phyloP scores from a whole-genome alignment of 2,113 vertebrate species.

The Pteruthius melanotis region DNA sequence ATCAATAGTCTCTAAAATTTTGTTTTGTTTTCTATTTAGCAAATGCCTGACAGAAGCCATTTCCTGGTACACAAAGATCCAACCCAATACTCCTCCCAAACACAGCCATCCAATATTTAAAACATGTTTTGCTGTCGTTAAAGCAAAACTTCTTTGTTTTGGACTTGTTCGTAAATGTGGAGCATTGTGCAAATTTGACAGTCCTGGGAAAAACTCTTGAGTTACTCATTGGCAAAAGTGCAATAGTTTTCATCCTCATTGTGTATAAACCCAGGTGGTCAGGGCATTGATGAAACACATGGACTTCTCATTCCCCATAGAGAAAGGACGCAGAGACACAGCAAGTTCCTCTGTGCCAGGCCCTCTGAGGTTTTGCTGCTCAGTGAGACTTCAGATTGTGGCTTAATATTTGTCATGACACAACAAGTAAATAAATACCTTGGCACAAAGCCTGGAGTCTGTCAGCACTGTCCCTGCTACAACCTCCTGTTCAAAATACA shows the following conservation, averaged over 20 bases:
- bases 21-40: background rate
- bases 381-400: background rate
- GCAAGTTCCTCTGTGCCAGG: background rate
- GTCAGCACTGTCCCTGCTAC: constrained; percentile 6
- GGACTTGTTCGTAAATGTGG: background rate
- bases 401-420: constrained; percentile 33
- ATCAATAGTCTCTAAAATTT: background rate
- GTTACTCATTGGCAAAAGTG: background rate
- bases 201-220: background rate
- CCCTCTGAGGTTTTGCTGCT: background rate
- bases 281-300: background rate
- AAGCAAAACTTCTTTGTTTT: background rate
- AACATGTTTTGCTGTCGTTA: background rate
- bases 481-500: constrained; percentile 20
- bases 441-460: constrained; percentile 37
- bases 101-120: background rate
- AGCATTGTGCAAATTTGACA: background rate
- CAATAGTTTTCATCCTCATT: background rate
- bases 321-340: background rate
- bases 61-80: background rate
- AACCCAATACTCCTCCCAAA: background rate
- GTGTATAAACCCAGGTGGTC: background rate
- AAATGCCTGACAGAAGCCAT: background rate
- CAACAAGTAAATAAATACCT: constrained; percentile 50
- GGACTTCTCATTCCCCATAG: background rate